phyloP scores from a whole-genome alignment of 1,140 invertebrate genomes.

The Drosophila pruinosa region DNA sequence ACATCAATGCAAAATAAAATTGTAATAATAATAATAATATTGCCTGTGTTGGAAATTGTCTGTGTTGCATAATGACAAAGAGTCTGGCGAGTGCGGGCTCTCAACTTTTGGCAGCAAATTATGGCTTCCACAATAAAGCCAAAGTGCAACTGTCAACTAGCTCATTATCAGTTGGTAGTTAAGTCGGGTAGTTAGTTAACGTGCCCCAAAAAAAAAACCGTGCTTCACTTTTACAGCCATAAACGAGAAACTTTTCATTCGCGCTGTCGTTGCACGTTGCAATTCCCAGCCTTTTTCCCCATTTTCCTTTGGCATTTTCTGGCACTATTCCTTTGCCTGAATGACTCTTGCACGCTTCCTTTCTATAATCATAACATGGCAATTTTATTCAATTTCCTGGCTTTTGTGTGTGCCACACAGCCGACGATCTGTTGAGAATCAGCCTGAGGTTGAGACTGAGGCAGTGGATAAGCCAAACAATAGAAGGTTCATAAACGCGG shows the following conservation, averaged over 20 bases:
- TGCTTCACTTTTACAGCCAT: conserved; percentile 10
- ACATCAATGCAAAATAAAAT: conserved; percentile 12
- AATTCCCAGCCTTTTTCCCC: not conserved
- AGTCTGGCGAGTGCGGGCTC: not conserved
- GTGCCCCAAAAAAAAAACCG: not conserved
- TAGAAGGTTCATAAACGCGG: not conserved
- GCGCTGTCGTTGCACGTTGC: not conserved
- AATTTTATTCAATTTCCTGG: conserved; percentile 67
- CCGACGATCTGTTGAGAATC: not conserved
- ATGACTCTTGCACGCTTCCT: conserved; percentile 43
- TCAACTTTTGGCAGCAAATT: not conserved
- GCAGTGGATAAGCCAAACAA: not conserved
- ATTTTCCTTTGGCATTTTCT: not conserved
- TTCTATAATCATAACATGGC: conserved; percentile 63
- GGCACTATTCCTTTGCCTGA: not conserved
- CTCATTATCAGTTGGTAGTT: conserved; percentile 38
- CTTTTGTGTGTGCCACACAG: conserved; percentile 50
- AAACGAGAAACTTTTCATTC: conserved; percentile 44
- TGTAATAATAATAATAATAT: conserved; percentile 17
- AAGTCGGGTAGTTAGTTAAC: conserved; percentile 29
- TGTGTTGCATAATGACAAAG: not conserved
- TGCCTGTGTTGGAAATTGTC: conserved; percentile 1
- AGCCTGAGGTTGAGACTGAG: not conserved
- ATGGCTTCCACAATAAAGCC: conserved; percentile 7
- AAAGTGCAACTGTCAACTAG: conserved; percentile 40